phyloP scores from a whole-genome alignment of 2,888 invertebrate species.

The Luperina testacea region DNA sequence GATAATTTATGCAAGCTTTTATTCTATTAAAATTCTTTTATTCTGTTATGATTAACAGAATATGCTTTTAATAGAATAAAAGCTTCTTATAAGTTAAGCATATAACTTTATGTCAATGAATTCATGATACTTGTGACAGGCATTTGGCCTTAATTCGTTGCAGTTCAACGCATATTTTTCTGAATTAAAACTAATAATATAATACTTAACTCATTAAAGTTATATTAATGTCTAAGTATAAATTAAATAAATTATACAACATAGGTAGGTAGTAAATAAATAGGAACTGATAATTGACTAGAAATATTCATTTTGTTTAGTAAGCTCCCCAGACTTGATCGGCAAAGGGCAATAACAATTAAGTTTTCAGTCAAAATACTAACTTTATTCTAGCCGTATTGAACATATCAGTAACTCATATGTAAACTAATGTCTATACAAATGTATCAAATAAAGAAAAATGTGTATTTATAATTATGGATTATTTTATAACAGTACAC shows the following conservation, averaged over 20 bases:
- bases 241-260: constrained; percentile 36
- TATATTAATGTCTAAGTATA: constrained; percentile 24
- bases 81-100: background rate
- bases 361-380: constrained; percentile 80
- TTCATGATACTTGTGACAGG: constrained; percentile 24
- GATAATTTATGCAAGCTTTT: too few species aligned
- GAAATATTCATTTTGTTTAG: constrained; percentile 66
- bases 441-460: constrained; percentile 58
- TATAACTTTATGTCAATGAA: constrained; percentile 56
- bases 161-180: constrained; percentile 8
- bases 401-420: constrained; percentile 67
- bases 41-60: background rate
- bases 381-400: constrained; percentile 74
- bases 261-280: constrained; percentile 44
- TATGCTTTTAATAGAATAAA: background rate
- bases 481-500: constrained; percentile 71
- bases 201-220: constrained; percentile 43
- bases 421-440: constrained; percentile 64
- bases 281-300: constrained; percentile 69
- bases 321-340: constrained; percentile 79
- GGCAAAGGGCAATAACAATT: constrained; percentile 77
- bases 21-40: too few species aligned
- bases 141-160: constrained; percentile 26
- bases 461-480: constrained; percentile 63
- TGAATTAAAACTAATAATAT: constrained; percentile 29